Percentiles rank a stretch among this genome's conserved stretches.
Conservation (phyloP, 1,140 invertebrate genomes). For the Meloidogyne floridensis region DNA sequence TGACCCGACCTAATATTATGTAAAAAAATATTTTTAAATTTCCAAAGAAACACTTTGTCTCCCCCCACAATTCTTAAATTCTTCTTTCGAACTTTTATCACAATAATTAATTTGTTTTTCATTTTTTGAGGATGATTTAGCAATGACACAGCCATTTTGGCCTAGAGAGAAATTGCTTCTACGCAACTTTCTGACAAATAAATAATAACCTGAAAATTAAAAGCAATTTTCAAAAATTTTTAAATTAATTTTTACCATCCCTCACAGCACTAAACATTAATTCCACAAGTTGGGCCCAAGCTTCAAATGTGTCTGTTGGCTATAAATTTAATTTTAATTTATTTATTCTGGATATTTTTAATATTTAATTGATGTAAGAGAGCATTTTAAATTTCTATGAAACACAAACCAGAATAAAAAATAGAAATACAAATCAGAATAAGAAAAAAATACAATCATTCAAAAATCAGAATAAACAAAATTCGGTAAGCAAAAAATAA, state of each 20-base stretch:
- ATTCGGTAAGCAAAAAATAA: not conserved
- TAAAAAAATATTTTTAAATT: not conserved
- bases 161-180: not conserved
- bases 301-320: constrained; percentile 59
- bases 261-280: constrained; percentile 54
- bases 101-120: not conserved
- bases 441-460: too few species aligned
- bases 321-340: constrained; percentile 14
- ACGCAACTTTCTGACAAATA: not conserved
- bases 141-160: not conserved
- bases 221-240: too few species aligned
- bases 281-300: constrained; percentile 57
- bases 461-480: constrained; percentile 22
- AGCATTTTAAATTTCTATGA: too few species aligned
- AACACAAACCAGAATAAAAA: too few species aligned
- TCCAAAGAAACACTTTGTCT: constrained; percentile 4
- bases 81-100: not conserved
- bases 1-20: too few species aligned
- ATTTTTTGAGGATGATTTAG: not conserved
- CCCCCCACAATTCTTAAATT: not conserved
- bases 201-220: not conserved
- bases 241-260: constrained; percentile 44
- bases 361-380: too few species aligned
- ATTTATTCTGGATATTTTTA: too few species aligned
- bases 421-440: too few species aligned